phyloP scores from a whole-genome alignment of 2,797 vertebrate species.

The Danio jaintianensis region DNA sequence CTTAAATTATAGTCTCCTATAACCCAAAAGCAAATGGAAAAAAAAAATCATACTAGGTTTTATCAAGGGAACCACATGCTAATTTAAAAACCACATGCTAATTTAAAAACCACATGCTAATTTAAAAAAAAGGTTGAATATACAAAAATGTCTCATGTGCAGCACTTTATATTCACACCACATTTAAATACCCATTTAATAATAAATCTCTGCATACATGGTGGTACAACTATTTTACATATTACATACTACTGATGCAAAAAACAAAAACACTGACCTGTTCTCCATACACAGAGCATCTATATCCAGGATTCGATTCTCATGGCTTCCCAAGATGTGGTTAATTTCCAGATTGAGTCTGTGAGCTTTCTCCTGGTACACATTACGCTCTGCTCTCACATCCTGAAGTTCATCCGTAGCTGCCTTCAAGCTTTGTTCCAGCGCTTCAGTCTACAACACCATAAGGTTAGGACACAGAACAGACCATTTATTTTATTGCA shows the following conservation, averaged over 20 bases:
- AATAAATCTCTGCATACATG: background rate
- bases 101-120: no score
- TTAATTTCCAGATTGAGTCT: constrained; percentile 86
- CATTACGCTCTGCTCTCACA: constrained; percentile 81
- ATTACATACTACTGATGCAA: background rate
- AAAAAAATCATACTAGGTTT: background rate
- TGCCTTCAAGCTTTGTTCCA: constrained; percentile 82
- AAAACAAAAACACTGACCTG: constrained; percentile 72
- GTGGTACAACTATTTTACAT: no score
- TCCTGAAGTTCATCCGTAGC: constrained; percentile 84
- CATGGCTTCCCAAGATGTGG: constrained; percentile 83
- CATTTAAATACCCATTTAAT: background rate
- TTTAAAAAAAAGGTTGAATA: no score
- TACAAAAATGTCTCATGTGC: no score
- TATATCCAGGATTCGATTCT: constrained; percentile 84
- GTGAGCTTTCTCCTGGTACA: constrained; percentile 85
- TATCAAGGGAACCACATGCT: no score
- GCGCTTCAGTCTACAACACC: constrained; percentile 77
- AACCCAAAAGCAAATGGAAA: background rate
- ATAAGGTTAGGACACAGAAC: background rate
- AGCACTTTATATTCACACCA: no score
- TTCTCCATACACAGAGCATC: constrained; percentile 90
- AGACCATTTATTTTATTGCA: background rate
- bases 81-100: no score
- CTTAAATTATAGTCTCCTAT: no score